phyloP scores from a whole-genome alignment of 2,113 vertebrate species.

The Muntiacus muntjak region DNA sequence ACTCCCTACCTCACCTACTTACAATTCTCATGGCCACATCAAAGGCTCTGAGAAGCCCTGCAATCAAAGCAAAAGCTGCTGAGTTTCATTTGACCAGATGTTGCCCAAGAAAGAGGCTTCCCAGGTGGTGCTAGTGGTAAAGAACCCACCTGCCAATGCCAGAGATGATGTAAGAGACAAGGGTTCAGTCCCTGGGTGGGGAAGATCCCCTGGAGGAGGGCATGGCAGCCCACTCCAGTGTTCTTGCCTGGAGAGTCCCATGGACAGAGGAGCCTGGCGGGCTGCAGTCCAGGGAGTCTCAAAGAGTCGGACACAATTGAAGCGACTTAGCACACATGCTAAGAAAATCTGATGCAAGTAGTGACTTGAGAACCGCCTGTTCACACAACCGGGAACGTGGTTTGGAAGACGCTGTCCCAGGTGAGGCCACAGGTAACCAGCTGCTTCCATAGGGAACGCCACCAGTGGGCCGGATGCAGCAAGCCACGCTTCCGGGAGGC shows the following conservation, averaged over 20 bases:
- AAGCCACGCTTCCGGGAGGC: accelerated
- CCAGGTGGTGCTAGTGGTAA: neutral
- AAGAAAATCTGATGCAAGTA: neutral
- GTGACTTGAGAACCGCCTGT: neutral
- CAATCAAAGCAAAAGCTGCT: neutral
- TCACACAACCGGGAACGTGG: accelerated
- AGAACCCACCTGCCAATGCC: neutral
- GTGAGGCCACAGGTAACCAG: neutral
- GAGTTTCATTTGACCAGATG: neutral
- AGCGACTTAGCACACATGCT: neutral
- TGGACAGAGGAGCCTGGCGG: neutral
- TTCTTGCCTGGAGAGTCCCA: neutral
- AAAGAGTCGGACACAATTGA: neutral
- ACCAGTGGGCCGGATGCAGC: accelerated
- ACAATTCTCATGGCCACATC: neutral
- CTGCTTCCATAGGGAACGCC: accelerated
- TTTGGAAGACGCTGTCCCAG: neutral
- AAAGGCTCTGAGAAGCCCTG: neutral
- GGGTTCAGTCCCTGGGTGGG: neutral
- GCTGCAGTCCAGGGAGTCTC: neutral
- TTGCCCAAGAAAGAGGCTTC: neutral
- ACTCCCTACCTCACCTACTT: neutral
- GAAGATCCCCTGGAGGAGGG: neutral
- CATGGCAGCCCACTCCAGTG: neutral
- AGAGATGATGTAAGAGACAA: neutral